Evolutionary conservation across 2,888 invertebrate genomes (phyloP).

Genomic region (Zele albiditarsus): DNA sequence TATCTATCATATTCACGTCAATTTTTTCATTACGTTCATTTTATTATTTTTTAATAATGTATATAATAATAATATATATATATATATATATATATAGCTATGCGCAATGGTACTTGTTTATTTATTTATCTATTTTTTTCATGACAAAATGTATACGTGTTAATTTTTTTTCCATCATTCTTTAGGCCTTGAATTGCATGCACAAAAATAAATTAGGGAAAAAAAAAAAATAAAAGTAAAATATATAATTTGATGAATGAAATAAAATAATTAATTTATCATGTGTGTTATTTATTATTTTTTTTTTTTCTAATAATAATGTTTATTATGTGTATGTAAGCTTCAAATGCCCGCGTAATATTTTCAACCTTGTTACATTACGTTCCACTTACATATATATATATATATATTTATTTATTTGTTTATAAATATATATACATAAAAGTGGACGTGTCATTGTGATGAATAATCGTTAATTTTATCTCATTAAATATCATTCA

Average conservation of each 20-base stretch:
- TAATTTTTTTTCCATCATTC: neutral
- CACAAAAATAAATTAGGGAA: neutral
- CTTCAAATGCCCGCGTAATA: neutral
- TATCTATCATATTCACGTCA: neutral
- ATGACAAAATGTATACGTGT: neutral
- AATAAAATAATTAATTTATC: neutral
- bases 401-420: no score
- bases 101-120: neutral
- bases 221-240: neutral
- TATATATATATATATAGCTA: neutral
- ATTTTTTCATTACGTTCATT: neutral
- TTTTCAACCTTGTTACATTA: neutral
- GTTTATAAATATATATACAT: no score
- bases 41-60: neutral
- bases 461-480: neutral
- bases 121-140: neutral
- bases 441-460: no score
- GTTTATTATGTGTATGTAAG: neutral
- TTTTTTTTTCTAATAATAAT: no score
- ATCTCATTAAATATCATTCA: neutral
- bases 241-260: neutral
- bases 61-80: constrained; percentile 15
- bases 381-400: neutral
- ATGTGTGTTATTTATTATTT: no score
- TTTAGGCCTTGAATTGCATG: neutral